A percentile compares a stretch with the other conserved stretches of the same genome.
phyloP scores from a whole-genome alignment of 2,888 invertebrate species.

The Drosophila lacicola region DNA sequence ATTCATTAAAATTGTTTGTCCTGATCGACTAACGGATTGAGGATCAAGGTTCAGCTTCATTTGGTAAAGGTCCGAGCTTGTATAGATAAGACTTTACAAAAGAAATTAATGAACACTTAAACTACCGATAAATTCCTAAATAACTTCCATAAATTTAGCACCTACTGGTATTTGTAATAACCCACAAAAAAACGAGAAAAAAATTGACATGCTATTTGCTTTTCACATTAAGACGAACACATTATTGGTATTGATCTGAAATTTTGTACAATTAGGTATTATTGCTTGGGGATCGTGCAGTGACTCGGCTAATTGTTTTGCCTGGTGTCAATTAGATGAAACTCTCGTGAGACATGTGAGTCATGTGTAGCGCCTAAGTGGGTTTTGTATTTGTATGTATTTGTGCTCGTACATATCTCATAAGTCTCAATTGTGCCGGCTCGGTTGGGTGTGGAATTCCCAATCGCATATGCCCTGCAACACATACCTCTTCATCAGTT shows the following conservation, averaged over 20 bases:
- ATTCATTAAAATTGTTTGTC: too few species aligned
- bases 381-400: slow-evolving; percentile 21
- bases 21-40: too few species aligned
- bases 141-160: too few species aligned
- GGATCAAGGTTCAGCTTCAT: too few species aligned
- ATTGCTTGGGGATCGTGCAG: slow-evolving; percentile 20
- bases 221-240: not conserved
- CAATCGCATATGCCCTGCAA: slow-evolving; percentile 12
- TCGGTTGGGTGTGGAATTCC: slow-evolving; percentile 33
- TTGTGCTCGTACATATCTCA: not conserved
- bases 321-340: slow-evolving; percentile 34
- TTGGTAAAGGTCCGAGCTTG: too few species aligned
- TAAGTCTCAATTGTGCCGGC: not conserved
- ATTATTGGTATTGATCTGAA: slow-evolving; percentile 1
- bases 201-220: slow-evolving; percentile 3
- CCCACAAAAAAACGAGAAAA: not conserved
- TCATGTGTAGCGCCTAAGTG: slow-evolving; percentile 36
- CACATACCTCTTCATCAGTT: slow-evolving; percentile 8
- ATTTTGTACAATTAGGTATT: not conserved
- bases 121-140: too few species aligned
- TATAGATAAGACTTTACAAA: too few species aligned
- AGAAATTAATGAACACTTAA: too few species aligned
- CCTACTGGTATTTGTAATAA: not conserved
- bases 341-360: slow-evolving; percentile 48
- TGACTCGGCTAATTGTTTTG: slow-evolving; percentile 26